Evolutionary conservation across 2,888 invertebrate genomes (phyloP), one percentile per base, ranked within the genome.

Genomic region (Stomorhina lunata): DNA sequence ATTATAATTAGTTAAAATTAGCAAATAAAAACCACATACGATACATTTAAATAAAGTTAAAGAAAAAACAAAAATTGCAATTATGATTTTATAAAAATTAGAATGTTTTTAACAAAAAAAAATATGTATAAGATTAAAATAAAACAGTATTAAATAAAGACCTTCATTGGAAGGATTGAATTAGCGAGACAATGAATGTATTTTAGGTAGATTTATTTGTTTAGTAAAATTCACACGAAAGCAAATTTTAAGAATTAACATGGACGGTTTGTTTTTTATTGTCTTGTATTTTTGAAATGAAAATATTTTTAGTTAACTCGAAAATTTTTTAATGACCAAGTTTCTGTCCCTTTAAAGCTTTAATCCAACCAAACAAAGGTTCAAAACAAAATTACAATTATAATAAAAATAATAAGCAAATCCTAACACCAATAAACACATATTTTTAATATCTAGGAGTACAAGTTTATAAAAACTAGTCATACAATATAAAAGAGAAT

Each of bases 31-130:
- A n/a, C n/a, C n/a, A n/a, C n/a, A n/a, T n/a, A n/a, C n/a, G n/a
- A 68, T 61, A 40, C 65, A 4, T 80, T 37, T 25, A 5, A 40
- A n/a, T 57, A 45, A n/a, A n/a, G n/a, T n/a, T n/a, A n/a, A n/a
- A n/a, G n/a, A n/a, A n/a, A 34, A 43, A 69, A 43, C n/a, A 29
- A 45, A 45, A 45, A 71, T 71, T 71, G 59, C 71, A 57, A 69
- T 53, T 45, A 45, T 45, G 45, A 22, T 20, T 32, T 12, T 10
- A 9, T 45, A 20, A 10, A 15, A 15, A 45, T 10, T 22, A n/a
- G n/a, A 48, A 45, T 22, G 27, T 57, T 15, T 34, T 57, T 59
- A 45, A 65, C 45, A 65, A 32, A 10, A 20, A 29, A 65, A n/a
- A n/a, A n/a, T n/a, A n/a, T n/a, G n/a, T n/a, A n/a, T 40, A 65